phyloP scores from a whole-genome alignment of 1,140 invertebrate species.

The Philotrypesis tridentata region DNA sequence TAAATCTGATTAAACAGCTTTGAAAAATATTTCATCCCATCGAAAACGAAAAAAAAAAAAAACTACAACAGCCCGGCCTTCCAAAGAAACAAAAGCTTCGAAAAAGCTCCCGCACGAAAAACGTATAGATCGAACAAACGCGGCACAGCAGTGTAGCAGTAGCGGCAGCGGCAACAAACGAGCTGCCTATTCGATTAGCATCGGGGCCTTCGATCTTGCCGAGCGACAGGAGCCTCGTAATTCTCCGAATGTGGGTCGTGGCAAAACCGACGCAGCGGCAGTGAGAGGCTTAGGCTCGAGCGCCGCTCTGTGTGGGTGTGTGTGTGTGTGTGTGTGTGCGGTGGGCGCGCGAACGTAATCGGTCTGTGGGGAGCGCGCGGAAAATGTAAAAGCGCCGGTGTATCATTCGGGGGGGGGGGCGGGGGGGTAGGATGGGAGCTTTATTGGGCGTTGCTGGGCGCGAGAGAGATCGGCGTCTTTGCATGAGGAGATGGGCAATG shows the following conservation, averaged over 20 bases:
- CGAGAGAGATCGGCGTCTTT: neutral
- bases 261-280: neutral
- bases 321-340: too few relatives aligned
- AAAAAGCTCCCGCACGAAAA: neutral
- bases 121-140: neutral
- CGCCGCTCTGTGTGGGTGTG: too few relatives aligned
- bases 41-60: too few relatives aligned
- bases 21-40: too few relatives aligned
- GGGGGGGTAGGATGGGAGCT: neutral
- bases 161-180: neutral
- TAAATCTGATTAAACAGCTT: too few relatives aligned
- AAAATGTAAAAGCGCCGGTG: constrained; percentile 50
- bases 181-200: constrained; percentile 47
- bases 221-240: constrained; percentile 15
- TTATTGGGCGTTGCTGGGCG: neutral
- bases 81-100: neutral
- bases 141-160: neutral
- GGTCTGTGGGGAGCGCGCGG: constrained; percentile 51
- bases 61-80: too few relatives aligned
- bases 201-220: constrained; percentile 54
- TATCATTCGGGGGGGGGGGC: constrained; percentile 10
- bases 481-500: neutral
- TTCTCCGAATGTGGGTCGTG: constrained; percentile 33
- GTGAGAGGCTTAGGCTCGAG: neutral
- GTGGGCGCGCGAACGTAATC: constrained; percentile 53